Evolutionary conservation across 1,140 invertebrate genomes (phyloP).

Genomic region (Musca vetustissima): DNA sequence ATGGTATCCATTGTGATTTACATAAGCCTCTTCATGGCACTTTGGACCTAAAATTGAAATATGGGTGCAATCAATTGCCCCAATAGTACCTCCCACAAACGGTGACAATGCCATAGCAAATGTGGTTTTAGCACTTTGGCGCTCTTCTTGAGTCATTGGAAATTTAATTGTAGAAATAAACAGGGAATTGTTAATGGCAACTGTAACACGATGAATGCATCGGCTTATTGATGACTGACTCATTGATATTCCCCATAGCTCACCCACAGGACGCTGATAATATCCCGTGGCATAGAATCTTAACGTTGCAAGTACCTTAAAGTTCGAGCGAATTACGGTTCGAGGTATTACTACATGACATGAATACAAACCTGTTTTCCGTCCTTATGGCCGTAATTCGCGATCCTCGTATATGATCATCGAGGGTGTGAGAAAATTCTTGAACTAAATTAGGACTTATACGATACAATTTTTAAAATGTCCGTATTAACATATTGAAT

Average conservation of each 20-base stretch:
- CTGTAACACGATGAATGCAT: neutral
- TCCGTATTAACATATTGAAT: neutral
- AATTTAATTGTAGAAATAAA: neutral
- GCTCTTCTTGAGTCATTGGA: neutral
- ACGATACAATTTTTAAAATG: neutral
- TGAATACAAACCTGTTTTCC: neutral
- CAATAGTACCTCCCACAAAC: neutral
- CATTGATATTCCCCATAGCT: neutral
- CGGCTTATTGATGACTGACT: neutral
- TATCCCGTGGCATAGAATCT: neutral
- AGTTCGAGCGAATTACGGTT: neutral
- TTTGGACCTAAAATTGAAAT: conserved; percentile 3
- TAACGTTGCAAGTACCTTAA: neutral
- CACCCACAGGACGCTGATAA: neutral
- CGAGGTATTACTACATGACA: neutral
- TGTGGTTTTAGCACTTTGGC: neutral
- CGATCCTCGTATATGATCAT: neutral
- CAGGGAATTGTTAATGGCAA: neutral
- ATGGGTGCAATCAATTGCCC: neutral
- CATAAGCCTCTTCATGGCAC: conserved; percentile 2
- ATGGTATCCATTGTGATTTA: neutral
- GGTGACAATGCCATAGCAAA: neutral
- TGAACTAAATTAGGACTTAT: neutral
- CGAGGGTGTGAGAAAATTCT: neutral
- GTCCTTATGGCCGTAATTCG: neutral